These are phyloP conservation scores for Ictidomys tridecemlineatus DNA, from an alignment of 2,113 vertebrate species.

Conservation along the genomic window DNA sequence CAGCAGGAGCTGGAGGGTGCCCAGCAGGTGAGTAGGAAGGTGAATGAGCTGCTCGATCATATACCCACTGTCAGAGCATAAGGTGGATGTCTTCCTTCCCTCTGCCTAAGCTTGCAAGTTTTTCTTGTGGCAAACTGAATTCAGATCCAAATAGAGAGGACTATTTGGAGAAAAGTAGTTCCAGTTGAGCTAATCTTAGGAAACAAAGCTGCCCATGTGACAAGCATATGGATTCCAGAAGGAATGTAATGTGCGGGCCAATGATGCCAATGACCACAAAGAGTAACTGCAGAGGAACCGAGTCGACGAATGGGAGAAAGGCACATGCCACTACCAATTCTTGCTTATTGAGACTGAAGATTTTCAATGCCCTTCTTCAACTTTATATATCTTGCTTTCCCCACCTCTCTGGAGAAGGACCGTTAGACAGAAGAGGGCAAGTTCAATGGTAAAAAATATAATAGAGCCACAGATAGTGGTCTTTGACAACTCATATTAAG, in stretches of 20 bases:
- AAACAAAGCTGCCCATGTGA: background rate
- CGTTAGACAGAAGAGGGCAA: background rate
- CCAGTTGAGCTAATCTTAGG: background rate
- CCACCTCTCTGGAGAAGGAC: background rate
- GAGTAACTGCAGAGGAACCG: background rate
- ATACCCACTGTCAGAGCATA: background rate
- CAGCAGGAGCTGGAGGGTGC: background rate
- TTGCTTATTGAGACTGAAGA: background rate
- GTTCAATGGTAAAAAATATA: background rate
- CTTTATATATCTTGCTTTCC: background rate
- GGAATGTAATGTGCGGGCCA: background rate
- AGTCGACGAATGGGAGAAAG: background rate
- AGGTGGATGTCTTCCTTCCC: background rate
- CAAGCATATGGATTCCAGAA: background rate
- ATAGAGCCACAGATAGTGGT: background rate
- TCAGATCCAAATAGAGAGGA: background rate
- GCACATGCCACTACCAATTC: accelerated
- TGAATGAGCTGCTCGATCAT: accelerated
- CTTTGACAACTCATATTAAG: background rate
- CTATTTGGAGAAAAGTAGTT: background rate
- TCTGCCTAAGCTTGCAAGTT: background rate
- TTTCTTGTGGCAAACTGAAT: background rate
- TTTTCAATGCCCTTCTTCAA: background rate
- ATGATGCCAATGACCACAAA: background rate
- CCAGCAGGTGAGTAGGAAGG: no score